These are phyloP conservation scores for Coracias cyanogaster DNA, from an alignment of 2,797 vertebrate genomes.

Conservation along the genomic window DNA sequence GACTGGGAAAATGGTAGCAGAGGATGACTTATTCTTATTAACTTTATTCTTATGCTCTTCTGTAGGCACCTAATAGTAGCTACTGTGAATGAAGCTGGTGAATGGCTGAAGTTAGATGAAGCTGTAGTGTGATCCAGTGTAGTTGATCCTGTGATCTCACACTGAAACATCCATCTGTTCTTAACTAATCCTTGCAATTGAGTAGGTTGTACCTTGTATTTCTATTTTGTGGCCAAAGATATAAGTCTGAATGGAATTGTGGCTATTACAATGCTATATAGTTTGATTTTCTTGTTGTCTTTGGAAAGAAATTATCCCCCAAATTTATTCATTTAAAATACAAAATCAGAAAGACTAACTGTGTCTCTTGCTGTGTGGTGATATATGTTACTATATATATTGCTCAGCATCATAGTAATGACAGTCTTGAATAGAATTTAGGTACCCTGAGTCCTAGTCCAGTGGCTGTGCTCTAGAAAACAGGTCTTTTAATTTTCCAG, in stretches of 20 bases:
- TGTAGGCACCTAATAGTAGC: background rate
- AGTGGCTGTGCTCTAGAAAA: background rate
- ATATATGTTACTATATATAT: background rate
- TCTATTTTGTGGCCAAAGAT: background rate
- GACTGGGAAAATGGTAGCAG: background rate
- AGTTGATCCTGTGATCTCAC: background rate
- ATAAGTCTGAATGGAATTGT: background rate
- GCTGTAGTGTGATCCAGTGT: background rate
- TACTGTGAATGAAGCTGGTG: background rate
- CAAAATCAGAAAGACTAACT: background rate
- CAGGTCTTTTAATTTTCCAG: background rate
- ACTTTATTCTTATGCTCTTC: background rate
- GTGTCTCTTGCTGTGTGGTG: background rate
- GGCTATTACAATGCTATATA: background rate
- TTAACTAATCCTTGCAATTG: background rate
- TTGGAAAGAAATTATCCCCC: background rate
- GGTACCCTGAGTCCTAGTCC: background rate
- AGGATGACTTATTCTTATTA: background rate
- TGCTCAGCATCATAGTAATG: background rate
- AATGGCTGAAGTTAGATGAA: background rate
- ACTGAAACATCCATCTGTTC: background rate
- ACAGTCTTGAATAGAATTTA: background rate
- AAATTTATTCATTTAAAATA: background rate
- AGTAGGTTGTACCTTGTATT: background rate
- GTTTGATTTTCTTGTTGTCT: background rate